Evolutionary conservation across 2,113 vertebrate genomes (phyloP), one percentile per base, ranked within the genome.

Genomic region (Fregata magnificens): DNA sequence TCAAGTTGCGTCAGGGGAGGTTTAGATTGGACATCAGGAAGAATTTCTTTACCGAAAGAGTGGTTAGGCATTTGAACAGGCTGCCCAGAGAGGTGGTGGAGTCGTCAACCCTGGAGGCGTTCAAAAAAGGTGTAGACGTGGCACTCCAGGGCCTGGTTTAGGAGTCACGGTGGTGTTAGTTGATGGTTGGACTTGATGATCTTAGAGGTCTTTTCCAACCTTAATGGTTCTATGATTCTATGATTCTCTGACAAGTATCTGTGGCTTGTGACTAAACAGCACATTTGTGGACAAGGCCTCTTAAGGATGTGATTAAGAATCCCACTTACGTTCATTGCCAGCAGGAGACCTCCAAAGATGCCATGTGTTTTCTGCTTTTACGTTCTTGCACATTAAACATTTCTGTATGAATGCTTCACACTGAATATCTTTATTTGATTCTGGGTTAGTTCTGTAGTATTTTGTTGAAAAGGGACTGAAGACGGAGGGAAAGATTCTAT

Each of bases 311-410:
- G 80, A 58, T 71, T 82, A 50, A 91, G 88, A 55, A 74, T 82
- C 82, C 66, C 77, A 45, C 81, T 82, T 89, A 69, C 13, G 6
- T 71, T 95, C 79, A 45, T 85, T 84, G 88, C 73, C 83, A 76
- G 88, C 94, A 84, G 79, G 94, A 95, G 94, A 84, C 69, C 80
- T 88, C 52, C 63, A 45, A 55, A 83, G 79, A 53, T 61, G 80
- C 73, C 52, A 13, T 50, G 88, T 77, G 80, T 77, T 71, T 65
- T n/a, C 82, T 90, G 72, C 9, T 72, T 84, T 77, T 84, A 63
- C 63, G 15, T 72, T 63, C 79, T 80, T 67, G 83, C 83, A 67
- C 82, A 36, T 52, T 69, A 84, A 56, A 74, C 3, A 0, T 77
- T 53, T 52, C 52, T 47, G 12, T 82, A 5, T 49, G 49, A 44